Percentiles rank a stretch among this genome's conserved stretches.
Evolutionary conservation across 2,888 invertebrate genomes (phyloP).

Genomic region (Choreutis nemorana): DNA sequence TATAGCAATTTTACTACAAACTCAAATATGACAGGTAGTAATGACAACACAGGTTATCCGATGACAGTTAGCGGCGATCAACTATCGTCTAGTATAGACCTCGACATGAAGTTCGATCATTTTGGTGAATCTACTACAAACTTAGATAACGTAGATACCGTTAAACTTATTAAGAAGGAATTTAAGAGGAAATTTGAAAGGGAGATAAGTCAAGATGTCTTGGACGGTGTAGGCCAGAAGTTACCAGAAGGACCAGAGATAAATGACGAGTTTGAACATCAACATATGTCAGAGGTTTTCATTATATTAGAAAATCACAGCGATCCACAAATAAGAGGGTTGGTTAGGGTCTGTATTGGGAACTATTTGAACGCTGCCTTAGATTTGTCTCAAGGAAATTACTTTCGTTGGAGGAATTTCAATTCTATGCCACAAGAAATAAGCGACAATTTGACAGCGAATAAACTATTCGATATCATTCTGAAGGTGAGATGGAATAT

Average conservation of each 20-base stretch:
- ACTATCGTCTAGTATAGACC: constrained; percentile 44
- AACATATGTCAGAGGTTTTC: constrained; percentile 75
- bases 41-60: constrained; percentile 49
- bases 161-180: constrained; percentile 17
- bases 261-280: constrained; percentile 42
- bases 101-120: constrained; percentile 72
- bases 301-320: constrained; percentile 71
- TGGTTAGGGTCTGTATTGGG: constrained; percentile 72
- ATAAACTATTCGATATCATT: constrained; percentile 58
- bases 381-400: constrained; percentile 63
- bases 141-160: constrained; percentile 32
- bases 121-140: constrained; percentile 61
- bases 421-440: constrained; percentile 39
- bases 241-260: constrained; percentile 11
- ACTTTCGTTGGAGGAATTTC: constrained; percentile 52
- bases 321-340: constrained; percentile 85
- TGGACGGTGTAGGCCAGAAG: constrained; percentile 13
- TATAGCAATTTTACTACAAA: constrained; percentile 52
- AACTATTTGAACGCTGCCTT: constrained; percentile 71
- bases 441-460: constrained; percentile 38
- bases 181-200: no score
- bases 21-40: constrained; percentile 51
- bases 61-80: constrained; percentile 50
- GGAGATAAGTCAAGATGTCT: no score
- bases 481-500: constrained; percentile 47